These are phyloP conservation scores for Pollenia angustigena DNA, from an alignment of 2,888 invertebrate genomes.

Conservation along the genomic window DNA sequence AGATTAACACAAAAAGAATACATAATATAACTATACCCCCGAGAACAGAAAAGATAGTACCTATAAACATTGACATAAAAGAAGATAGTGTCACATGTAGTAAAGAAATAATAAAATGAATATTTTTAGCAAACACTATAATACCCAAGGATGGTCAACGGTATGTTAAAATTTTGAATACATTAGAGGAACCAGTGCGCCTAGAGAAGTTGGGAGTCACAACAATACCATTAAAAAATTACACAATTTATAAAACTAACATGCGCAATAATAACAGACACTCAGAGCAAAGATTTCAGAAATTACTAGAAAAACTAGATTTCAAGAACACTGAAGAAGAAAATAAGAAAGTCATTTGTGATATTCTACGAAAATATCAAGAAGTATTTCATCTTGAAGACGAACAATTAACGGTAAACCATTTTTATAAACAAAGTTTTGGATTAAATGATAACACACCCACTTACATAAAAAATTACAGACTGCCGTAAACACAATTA, in stretches of 20 bases:
- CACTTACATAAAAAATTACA: constrained; percentile 16
- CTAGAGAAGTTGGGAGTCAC: constrained; percentile 3
- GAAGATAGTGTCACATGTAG: constrained; percentile 4
- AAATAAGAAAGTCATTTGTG: not conserved
- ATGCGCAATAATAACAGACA: constrained; percentile 8
- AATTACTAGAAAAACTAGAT: too few species aligned
- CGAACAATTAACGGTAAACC: constrained; percentile 19
- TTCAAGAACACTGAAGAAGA: too few species aligned
- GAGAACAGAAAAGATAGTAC: constrained; percentile 17
- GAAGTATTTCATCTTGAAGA: constrained; percentile 37
- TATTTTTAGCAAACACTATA: constrained; percentile 15
- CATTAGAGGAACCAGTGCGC: constrained; percentile 13
- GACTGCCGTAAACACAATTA: constrained; percentile 12
- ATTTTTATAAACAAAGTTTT: constrained; percentile 16
- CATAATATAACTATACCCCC: constrained; percentile 6
- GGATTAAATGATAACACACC: not conserved
- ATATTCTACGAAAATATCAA: constrained; percentile 25
- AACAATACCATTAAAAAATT: constrained; percentile 16
- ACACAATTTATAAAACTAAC: constrained; percentile 17
- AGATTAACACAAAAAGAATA: constrained; percentile 14
- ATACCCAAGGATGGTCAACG: constrained; percentile 5
- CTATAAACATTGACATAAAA: not conserved
- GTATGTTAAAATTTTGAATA: constrained; percentile 11
- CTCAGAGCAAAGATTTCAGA: constrained; percentile 5
- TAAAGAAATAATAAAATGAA: constrained; percentile 1